Evolutionary conservation across 2,888 invertebrate species (phyloP).

Genomic region (Trissolcus brochymenae): DNA sequence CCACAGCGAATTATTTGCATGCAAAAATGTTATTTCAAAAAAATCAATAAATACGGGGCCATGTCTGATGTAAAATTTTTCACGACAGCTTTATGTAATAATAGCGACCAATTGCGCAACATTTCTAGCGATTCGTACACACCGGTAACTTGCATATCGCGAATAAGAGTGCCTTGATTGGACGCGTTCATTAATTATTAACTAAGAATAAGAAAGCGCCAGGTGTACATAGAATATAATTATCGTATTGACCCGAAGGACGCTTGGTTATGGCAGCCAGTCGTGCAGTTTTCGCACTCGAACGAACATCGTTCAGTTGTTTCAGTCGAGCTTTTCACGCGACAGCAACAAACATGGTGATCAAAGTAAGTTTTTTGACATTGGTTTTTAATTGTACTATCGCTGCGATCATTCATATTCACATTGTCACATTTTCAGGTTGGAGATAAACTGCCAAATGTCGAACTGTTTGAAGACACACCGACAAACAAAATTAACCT

Average conservation of each 20-base stretch:
- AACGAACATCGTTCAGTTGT: conserved; percentile 61
- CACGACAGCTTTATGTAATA: conserved; percentile 2
- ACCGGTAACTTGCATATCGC: conserved; percentile 1
- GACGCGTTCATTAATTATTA: conserved; percentile 4
- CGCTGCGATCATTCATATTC: neutral
- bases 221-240: conserved; percentile 9
- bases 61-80: neutral
- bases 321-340: conserved; percentile 43
- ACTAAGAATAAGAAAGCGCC: conserved; percentile 8
- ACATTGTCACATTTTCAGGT: conserved; percentile 78
- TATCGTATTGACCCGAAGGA: conserved; percentile 26
- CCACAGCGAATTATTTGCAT: neutral
- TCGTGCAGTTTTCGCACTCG: conserved; percentile 63
- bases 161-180: neutral
- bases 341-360: conserved; percentile 70
- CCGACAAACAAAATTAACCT: conserved; percentile 92
- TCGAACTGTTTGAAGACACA: conserved; percentile 89
- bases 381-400: neutral
- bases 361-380: conserved; percentile 66
- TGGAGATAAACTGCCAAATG: conserved; percentile 88
- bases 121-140: neutral
- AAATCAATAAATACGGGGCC: neutral
- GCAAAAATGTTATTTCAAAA: neutral
- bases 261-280: conserved; percentile 66
- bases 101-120: conserved; percentile 2